Evolutionary conservation across 1,140 invertebrate genomes (phyloP), one percentile per base, ranked within the genome.

Genomic region (Sminthurides bifidus): DNA sequence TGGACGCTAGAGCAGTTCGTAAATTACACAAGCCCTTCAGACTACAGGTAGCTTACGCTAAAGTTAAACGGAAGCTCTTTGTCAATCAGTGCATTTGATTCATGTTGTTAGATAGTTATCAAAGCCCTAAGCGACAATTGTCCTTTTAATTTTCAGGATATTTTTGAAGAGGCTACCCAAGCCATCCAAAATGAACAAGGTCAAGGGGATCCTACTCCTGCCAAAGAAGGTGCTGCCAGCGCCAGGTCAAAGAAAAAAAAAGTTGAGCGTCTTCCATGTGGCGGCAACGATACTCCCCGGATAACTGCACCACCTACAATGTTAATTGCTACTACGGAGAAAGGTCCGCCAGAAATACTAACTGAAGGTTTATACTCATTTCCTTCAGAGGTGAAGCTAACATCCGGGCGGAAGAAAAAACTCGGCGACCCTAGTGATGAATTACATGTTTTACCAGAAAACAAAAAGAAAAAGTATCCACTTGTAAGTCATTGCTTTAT

Each of bases 301-400:
- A 57, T 57, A 2, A 54, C 40, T 0, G 54, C 57, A 2, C 56
- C 53, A 4, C 53, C 60, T 1, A 53, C 54, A 0, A 10, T 63
- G 2, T 12, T 50, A 27, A 37, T 63, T n/a, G 27, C 52, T 45
- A 41, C 37, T 8, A 46, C 58, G 3, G 40, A 45, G 14, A 58
- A 52, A 40, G 59, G 59, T 24, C 44, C 50, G n/a, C 31, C 41
- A 23, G 52, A 60, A 52, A 45, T 60, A 5, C 30, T 60, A 3
- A 46, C 54, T 8, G 59, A 63, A 30, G 55, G 58, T 52, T 43
- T 63, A 21, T 63, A 54, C 38, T 58, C 35, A 12, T 15, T 60
- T 12, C 61, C 61, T 19, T 21, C 48, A 30, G 54, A 51, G 15
- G 14, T 60, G 2, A 27, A 41, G 10, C 5, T 5, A n/a, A 35